These are phyloP conservation scores for Dolichopus griseipennis DNA, from an alignment of 2,888 invertebrate genomes.

Conservation along the genomic window DNA sequence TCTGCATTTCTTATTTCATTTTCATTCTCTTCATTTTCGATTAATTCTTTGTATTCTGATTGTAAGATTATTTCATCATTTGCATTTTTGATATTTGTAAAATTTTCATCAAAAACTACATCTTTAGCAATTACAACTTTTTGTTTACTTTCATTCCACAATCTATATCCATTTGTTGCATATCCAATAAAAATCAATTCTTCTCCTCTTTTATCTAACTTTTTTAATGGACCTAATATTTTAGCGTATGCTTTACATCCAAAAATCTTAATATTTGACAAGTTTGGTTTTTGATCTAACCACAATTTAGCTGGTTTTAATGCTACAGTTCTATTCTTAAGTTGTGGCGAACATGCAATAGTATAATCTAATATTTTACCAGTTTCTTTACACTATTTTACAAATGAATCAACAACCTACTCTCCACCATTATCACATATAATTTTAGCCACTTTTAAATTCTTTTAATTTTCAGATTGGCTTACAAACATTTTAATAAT, in stretches of 20 bases:
- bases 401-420: too few relatives aligned
- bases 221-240: too few relatives aligned
- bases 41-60: too few relatives aligned
- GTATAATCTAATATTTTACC: too few relatives aligned
- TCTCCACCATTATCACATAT: not conserved
- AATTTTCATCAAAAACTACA: too few relatives aligned
- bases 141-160: not conserved
- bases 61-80: too few relatives aligned
- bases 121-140: too few relatives aligned
- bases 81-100: too few relatives aligned
- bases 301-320: not conserved
- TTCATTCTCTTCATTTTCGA: too few relatives aligned
- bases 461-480: not conserved
- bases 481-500: too few relatives aligned
- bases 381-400: too few relatives aligned
- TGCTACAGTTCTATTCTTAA: not conserved
- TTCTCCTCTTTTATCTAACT: constrained; percentile 1
- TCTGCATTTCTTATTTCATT: too few relatives aligned
- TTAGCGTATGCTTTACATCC: not conserved
- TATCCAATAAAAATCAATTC: not conserved
- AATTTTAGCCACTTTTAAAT: not conserved
- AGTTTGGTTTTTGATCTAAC: not conserved
- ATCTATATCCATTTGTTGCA: not conserved
- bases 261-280: not conserved
- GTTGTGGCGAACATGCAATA: not conserved